These are phyloP conservation scores for Stegophylla sp. DNA, from an alignment of 2,888 invertebrate species.

Conservation along the genomic window DNA sequence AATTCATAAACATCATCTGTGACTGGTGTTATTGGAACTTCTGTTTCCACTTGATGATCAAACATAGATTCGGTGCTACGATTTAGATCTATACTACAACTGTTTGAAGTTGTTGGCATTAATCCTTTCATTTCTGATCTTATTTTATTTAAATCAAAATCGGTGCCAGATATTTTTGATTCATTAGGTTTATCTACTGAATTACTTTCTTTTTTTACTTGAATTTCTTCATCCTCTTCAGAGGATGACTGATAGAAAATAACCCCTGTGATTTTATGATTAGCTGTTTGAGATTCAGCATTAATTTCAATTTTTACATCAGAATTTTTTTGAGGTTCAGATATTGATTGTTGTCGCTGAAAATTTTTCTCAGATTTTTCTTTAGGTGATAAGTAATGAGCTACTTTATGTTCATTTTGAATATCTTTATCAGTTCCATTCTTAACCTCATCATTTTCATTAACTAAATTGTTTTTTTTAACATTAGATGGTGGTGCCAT, in stretches of 20 bases:
- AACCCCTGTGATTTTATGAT: not conserved
- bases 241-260: not conserved
- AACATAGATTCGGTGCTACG: not conserved
- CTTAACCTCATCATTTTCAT: not conserved
- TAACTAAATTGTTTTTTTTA: not conserved
- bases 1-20: conserved; percentile 81
- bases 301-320: not conserved
- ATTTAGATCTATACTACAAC: not conserved
- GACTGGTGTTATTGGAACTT: conserved; percentile 39
- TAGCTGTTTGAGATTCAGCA: not conserved
- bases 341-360: not conserved
- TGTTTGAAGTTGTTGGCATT: not conserved
- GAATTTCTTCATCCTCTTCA: conserved; percentile 6
- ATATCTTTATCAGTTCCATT: too few species aligned
- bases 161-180: conserved; percentile 38
- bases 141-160: conserved; percentile 51
- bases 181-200: not conserved
- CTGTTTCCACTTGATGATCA: conserved; percentile 7
- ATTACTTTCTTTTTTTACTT: not conserved
- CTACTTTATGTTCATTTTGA: conserved; percentile 24
- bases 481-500: not conserved
- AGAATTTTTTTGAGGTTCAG: not conserved
- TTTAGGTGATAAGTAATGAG: conserved; percentile 31
- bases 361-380: conserved; percentile 19
- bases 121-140: conserved; percentile 47